Conservation (phyloP, 2,113 vertebrate genomes). For the Terrapene triunguis region DNA sequence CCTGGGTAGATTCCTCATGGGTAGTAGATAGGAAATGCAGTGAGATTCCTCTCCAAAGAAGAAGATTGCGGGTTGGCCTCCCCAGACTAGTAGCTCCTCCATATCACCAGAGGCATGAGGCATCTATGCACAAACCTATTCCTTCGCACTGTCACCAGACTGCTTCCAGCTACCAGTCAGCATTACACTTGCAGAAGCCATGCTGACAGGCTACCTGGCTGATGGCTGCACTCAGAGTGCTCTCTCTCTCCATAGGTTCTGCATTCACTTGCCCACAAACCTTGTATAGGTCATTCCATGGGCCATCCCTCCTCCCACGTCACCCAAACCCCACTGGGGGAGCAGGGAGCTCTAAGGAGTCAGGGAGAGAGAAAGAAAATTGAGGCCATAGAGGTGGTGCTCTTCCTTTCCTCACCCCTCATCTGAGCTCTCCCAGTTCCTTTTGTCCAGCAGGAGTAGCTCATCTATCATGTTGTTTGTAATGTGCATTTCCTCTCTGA, state of each 20-base stretch:
- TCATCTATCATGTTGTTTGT: not conserved
- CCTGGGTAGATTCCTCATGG: not conserved
- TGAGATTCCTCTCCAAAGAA: not conserved
- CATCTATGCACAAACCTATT: not conserved
- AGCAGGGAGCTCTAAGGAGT: not conserved
- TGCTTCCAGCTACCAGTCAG: not conserved
- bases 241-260: not conserved
- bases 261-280: not conserved
- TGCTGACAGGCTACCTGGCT: fast-evolving
- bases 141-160: not conserved
- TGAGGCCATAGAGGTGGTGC: not conserved
- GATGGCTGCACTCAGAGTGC: fast-evolving
- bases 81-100: not conserved
- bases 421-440: not conserved
- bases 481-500: not conserved
- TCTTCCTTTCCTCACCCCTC: not conserved
- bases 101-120: fast-evolving
- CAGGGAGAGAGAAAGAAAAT: not conserved
- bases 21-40: not conserved
- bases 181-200: not conserved
- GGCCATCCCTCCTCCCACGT: fast-evolving
- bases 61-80: not conserved
- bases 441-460: not conserved
- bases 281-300: not conserved
- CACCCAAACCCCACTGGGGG: not conserved